Evolutionary conservation across 2,888 invertebrate species (phyloP), one percentile per base, ranked within the genome.

Genomic region (Cosmopolites sordidus): DNA sequence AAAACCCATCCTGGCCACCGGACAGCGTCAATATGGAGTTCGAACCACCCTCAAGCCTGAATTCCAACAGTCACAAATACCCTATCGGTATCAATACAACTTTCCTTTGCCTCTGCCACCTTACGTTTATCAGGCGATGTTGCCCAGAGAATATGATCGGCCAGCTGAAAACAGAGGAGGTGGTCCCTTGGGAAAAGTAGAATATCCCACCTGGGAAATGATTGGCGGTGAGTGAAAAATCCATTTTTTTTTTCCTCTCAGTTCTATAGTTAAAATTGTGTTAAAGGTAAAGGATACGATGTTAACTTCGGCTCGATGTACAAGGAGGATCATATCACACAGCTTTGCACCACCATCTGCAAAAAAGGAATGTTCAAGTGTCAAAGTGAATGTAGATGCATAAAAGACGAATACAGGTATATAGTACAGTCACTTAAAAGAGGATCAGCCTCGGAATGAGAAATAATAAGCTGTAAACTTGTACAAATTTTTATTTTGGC

Each of bases 371-470:
- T 50, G 38, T 82, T 79, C 72, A 71, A 80, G 41, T 84, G 84
- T 61, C 64, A 72, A 3, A 74, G 73, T 41, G 77, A 83, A 18
- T 89, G 89, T 69, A 79, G 77, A 12, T 90, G 90, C 69, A 85
- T 89, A 54, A 64, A 69, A 15, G 67, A 66, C 37, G 64, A 64
- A 30, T 58, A 66, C 39, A 68, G 73, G 73, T 73, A 57, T 56
- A 5, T n/a, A n/a, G n/a, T n/a, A n/a, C n/a, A n/a, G n/a, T n/a
- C n/a, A n/a, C n/a, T n/a, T n/a, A n/a, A n/a, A n/a, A n/a, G n/a
- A n/a, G n/a, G n/a, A n/a, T n/a, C n/a, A n/a, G n/a, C n/a, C n/a
- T n/a, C n/a, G n/a, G n/a, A n/a, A n/a, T n/a, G n/a, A n/a, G n/a
- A n/a, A n/a, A n/a, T n/a, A n/a, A n/a, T n/a, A n/a, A n/a, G n/a